phyloP scores from a whole-genome alignment of 2,797 vertebrate genomes.

The Melanotaenia trifasciata region DNA sequence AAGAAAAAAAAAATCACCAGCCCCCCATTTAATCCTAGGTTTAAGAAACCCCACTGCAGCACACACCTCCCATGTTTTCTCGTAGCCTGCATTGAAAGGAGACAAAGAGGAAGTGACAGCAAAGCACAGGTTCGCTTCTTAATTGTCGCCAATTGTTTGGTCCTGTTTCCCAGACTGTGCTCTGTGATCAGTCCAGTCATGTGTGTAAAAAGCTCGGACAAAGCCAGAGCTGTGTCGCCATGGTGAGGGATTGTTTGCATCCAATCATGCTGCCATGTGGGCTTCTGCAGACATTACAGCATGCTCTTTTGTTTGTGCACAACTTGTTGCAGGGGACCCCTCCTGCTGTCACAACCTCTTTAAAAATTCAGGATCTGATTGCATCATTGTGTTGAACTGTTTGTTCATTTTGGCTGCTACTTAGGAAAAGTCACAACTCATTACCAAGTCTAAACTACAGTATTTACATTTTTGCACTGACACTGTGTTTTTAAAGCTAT shows the following conservation, averaged over 20 bases:
- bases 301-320: conserved; percentile 71
- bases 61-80: conserved; percentile 39
- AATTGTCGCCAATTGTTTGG: conserved; percentile 75
- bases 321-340: conserved; percentile 57
- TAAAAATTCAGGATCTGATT: conserved; percentile 45
- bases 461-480: background rate
- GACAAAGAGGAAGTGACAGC: conserved; percentile 69
- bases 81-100: conserved; percentile 29
- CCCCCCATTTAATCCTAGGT: conserved; percentile 5
- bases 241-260: conserved; percentile 84
- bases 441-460: background rate
- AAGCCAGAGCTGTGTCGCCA: conserved; percentile 73
- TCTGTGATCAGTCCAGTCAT: conserved; percentile 76
- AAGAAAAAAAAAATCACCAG: background rate
- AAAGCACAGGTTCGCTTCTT: conserved; percentile 68
- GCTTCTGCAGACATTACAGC: conserved; percentile 52
- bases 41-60: conserved; percentile 1
- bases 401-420: conserved; percentile 1
- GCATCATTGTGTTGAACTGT: conserved; percentile 41
- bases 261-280: conserved; percentile 79
- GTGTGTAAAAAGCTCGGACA: conserved; percentile 73
- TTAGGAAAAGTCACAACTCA: background rate
- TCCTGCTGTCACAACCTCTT: conserved; percentile 33
- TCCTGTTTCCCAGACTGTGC: conserved; percentile 70
- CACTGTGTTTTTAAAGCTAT: background rate